A percentile compares a stretch with the other conserved stretches of the same genome.
Conservation (phyloP, 2,888 invertebrate genomes). For the Cylloceria caligata region DNA sequence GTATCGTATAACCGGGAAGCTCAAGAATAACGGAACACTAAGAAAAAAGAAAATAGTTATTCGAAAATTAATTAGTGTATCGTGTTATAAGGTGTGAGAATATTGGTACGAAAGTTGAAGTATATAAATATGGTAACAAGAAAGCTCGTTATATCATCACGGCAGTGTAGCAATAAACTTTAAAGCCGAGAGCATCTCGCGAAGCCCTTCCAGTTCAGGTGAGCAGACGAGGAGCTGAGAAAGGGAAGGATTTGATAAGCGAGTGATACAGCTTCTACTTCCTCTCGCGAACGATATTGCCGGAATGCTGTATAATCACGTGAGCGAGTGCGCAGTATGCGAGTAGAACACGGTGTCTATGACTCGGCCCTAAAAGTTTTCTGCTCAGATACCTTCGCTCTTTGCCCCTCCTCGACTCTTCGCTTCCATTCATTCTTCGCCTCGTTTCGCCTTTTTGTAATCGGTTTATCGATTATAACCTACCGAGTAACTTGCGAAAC, state of each 20-base stretch:
- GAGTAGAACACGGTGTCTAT: conserved; percentile 16
- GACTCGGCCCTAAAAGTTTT: conserved; percentile 43
- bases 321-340: neutral
- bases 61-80: conserved; percentile 55
- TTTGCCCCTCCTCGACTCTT: conserved; percentile 19
- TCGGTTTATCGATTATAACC: conserved; percentile 61
- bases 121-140: conserved; percentile 28
- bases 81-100: conserved; percentile 35
- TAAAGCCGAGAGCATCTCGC: conserved; percentile 61
- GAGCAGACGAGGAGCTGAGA: conserved; percentile 19
- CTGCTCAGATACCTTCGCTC: conserved; percentile 21
- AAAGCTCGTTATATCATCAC: conserved; percentile 51
- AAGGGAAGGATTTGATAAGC: conserved; percentile 25
- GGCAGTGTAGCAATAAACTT: conserved; percentile 58
- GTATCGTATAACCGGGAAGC: neutral
- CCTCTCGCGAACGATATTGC: conserved; percentile 24
- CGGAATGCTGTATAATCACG: conserved; percentile 24
- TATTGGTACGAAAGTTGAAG: conserved; percentile 32
- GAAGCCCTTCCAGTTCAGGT: conserved; percentile 57
- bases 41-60: conserved; percentile 5
- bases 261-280: conserved; percentile 37
- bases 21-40: neutral
- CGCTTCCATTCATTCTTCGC: conserved; percentile 2
- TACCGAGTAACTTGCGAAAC: conserved; percentile 25
- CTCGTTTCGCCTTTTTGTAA: conserved; percentile 29